These are phyloP conservation scores for Agrochola lota DNA, from an alignment of 2,888 invertebrate species.

Conservation along the genomic window DNA sequence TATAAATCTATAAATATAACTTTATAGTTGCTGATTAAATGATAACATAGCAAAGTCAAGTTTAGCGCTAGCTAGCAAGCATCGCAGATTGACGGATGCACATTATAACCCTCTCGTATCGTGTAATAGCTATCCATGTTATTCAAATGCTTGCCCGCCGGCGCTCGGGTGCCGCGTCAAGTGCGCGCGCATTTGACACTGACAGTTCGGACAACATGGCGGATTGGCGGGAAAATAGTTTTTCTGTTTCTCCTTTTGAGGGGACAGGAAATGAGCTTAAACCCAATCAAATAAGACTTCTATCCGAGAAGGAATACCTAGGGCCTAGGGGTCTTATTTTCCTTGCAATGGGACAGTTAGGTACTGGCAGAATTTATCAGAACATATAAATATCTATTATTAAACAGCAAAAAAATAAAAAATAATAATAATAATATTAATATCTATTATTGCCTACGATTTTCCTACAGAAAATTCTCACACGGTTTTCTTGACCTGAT, in stretches of 20 bases:
- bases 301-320: neutral
- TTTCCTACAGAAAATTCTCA: neutral
- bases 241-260: constrained; percentile 37
- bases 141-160: constrained; percentile 76
- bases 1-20: too few species aligned
- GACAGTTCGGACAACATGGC: constrained; percentile 69
- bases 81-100: constrained; percentile 59
- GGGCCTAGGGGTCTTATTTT: neutral
- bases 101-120: constrained; percentile 53
- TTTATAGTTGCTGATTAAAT: constrained; percentile 22
- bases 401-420: too few species aligned
- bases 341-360: too few species aligned
- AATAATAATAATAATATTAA: too few species aligned
- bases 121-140: constrained; percentile 72
- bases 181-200: constrained; percentile 68
- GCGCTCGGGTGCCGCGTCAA: constrained; percentile 66
- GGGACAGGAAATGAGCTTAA: constrained; percentile 12
- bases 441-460: neutral
- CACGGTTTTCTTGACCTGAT: neutral
- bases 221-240: constrained; percentile 61
- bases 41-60: constrained; percentile 31
- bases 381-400: neutral
- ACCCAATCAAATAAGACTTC: neutral
- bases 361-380: neutral
- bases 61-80: constrained; percentile 28